These are phyloP conservation scores for Micropterix aruncella DNA, from an alignment of 2,888 invertebrate species.

Conservation along the genomic window DNA sequence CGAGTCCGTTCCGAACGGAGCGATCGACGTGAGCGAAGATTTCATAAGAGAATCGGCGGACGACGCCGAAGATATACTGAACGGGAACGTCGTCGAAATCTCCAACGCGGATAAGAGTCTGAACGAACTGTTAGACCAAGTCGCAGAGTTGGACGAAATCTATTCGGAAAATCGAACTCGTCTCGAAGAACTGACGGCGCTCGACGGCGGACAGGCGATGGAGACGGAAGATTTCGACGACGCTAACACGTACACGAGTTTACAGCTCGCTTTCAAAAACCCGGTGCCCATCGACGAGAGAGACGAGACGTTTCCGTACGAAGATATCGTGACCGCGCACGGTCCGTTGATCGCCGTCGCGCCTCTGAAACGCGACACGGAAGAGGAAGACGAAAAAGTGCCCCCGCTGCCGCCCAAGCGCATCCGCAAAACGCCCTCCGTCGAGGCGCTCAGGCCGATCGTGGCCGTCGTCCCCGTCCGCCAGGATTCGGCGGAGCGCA, in stretches of 20 bases:
- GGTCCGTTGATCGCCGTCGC: constrained; percentile 39
- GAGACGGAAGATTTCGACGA: constrained; percentile 59
- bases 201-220: constrained; percentile 18
- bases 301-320: constrained; percentile 31
- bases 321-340: constrained; percentile 37
- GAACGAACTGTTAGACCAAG: constrained; percentile 60
- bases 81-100: constrained; percentile 12
- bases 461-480: constrained; percentile 17
- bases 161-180: constrained; percentile 59
- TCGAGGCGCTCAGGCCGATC: constrained; percentile 27
- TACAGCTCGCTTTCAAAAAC: constrained; percentile 77
- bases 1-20: constrained; percentile 14
- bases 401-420: constrained; percentile 76
- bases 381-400: constrained; percentile 44
- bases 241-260: constrained; percentile 67
- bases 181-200: constrained; percentile 28
- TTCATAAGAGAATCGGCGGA: not conserved
- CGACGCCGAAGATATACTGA: not conserved
- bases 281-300: constrained; percentile 47
- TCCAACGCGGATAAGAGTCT: constrained; percentile 45
- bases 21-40: constrained; percentile 5
- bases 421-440: constrained; percentile 36
- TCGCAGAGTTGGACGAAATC: constrained; percentile 69
- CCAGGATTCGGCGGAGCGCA: constrained; percentile 23
- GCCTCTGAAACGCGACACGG: constrained; percentile 36